Evolutionary conservation across 1,140 invertebrate species (phyloP).

Genomic region (Manduca sexta): DNA sequence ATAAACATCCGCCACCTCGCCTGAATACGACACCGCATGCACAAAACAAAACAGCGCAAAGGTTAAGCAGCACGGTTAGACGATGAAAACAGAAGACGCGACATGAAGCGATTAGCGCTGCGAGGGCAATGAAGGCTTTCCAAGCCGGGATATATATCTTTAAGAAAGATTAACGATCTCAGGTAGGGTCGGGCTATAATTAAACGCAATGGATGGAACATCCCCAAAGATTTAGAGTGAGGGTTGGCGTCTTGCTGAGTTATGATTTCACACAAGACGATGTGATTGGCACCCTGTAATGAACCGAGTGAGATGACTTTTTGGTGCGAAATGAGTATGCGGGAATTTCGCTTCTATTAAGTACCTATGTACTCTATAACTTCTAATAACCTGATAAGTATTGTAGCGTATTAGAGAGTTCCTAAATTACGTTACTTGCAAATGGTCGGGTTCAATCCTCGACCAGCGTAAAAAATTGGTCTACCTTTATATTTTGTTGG

Average conservation of each 20-base stretch:
- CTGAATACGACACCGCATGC: conserved; percentile 9
- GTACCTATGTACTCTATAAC: no score
- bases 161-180: conserved; percentile 71
- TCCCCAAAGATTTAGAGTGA: conserved; percentile 56
- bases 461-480: no score
- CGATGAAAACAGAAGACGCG: conserved; percentile 22
- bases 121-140: conserved; percentile 39
- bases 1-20: no score
- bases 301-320: conserved; percentile 38
- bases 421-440: no score
- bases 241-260: conserved; percentile 62
- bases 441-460: no score
- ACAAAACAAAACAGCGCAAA: conserved; percentile 22
- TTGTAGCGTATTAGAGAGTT: no score
- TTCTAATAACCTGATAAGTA: no score
- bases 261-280: conserved; percentile 59
- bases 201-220: conserved; percentile 65
- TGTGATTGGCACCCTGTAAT: conserved; percentile 62
- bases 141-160: conserved; percentile 60
- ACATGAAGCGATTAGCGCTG: conserved; percentile 52
- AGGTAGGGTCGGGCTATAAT: conserved; percentile 67
- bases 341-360: no score
- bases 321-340: conserved; percentile 6
- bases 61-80: conserved; percentile 27
- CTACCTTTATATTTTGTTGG: no score